A percentile compares a stretch with the other conserved stretches of the same genome.
Conservation (phyloP, 2,888 invertebrate genomes). For the Heliconius sara region DNA sequence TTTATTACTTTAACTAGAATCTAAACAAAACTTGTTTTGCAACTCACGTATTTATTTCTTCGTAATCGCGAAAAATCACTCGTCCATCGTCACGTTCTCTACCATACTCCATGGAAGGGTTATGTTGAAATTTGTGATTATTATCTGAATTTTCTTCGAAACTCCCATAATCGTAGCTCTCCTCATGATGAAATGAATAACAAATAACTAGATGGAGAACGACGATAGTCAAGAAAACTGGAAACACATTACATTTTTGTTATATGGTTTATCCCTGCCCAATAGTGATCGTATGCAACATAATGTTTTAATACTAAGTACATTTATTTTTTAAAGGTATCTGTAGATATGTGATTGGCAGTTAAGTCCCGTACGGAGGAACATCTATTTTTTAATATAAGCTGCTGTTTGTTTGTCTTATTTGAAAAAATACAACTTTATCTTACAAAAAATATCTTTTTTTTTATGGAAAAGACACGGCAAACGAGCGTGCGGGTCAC, state of each 20-base stretch:
- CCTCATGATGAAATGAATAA: neutral
- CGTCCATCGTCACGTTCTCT: neutral
- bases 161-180: neutral
- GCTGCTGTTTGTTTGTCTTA: neutral
- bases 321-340: too few relatives aligned
- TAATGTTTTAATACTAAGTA: neutral
- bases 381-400: neutral
- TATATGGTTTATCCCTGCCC: neutral
- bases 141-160: neutral
- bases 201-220: neutral
- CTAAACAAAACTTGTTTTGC: neutral
- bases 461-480: too few relatives aligned
- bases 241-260: neutral
- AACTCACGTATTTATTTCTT: slow-evolving; percentile 11
- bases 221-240: neutral
- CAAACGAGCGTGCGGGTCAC: too few relatives aligned
- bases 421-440: neutral
- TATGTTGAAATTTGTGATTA: neutral
- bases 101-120: neutral
- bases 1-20: neutral
- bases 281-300: neutral
- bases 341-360: too few relatives aligned
- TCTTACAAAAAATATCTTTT: neutral
- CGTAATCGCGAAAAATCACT: slow-evolving; percentile 20
- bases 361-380: neutral